Evolutionary conservation across 1,140 invertebrate species (phyloP).

Genomic region (Drosophila fuyamai): DNA sequence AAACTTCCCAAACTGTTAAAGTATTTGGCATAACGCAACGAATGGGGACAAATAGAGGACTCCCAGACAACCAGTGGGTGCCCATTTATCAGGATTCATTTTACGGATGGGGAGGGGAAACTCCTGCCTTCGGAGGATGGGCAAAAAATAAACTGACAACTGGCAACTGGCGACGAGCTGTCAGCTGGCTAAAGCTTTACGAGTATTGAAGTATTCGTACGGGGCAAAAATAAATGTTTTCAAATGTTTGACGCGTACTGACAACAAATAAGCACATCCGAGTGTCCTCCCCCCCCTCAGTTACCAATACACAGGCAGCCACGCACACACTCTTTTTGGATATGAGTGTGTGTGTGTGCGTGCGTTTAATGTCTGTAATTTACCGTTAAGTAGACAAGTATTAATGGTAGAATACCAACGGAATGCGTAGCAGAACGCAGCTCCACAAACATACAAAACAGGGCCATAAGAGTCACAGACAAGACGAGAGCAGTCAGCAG

Average conservation of each 20-base stretch:
- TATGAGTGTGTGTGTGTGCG: constrained; percentile 50
- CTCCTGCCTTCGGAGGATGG: constrained; percentile 12
- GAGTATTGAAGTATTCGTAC: constrained; percentile 71
- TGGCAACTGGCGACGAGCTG: constrained; percentile 47
- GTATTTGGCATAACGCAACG: neutral
- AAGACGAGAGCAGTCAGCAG: constrained; percentile 51
- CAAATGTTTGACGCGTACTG: constrained; percentile 82
- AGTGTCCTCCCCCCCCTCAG: constrained; percentile 15
- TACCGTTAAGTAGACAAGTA: constrained; percentile 84
- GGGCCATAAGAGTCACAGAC: constrained; percentile 51
- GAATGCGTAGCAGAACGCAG: constrained; percentile 78
- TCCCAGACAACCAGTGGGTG: constrained; percentile 11
- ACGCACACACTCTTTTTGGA: constrained; percentile 46
- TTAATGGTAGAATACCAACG: constrained; percentile 84
- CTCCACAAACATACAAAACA: constrained; percentile 73
- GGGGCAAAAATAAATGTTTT: constrained; percentile 81
- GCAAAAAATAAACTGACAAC: constrained; percentile 55
- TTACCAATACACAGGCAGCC: constrained; percentile 18
- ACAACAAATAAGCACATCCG: constrained; percentile 75
- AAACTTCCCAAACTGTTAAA: neutral
- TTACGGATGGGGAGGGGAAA: neutral
- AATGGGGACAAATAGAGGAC: constrained; percentile 32
- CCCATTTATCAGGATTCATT: constrained; percentile 30
- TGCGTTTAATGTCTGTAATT: constrained; percentile 83
- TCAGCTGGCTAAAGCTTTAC: constrained; percentile 62